Evolutionary conservation across 2,888 invertebrate species (phyloP), one percentile per base, ranked within the genome.

Genomic region (Marronus borbonicus): DNA sequence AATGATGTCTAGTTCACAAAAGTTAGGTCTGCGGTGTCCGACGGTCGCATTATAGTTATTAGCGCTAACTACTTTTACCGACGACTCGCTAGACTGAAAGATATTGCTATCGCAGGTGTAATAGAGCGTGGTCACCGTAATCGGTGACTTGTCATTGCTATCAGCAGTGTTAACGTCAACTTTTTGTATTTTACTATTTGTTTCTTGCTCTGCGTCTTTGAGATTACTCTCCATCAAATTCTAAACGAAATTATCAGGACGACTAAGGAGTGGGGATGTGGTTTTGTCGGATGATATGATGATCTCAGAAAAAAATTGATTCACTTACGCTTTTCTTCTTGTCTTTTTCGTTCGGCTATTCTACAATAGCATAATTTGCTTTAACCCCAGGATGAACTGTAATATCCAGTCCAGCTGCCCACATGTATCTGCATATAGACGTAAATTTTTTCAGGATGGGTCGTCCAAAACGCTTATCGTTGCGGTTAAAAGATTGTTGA

Each of bases 1-100:
- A 24, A 82, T 66, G 20, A 82, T 81, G 50, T 82, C 82, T 24
- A 82, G 80, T 55, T 81, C 82, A 62, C 82, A 82, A 66, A 80
- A 82, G 44, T 79, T 79, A 36, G 55, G 77, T 24, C 64, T 70
- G 52, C 28, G 14, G n/a, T 28, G 28, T 49, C 64, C 66, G 14
- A 55, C 2, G 24, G 28, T 24, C 5, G 68, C 52, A 44, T 72
- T 64, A 65, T 60, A 70, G 24, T 64, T 76, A 17, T 58, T 39
- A 17, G 78, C 78, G 60, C 78, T 78, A 50, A 75, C 69, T 62
- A 78, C 68, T 64, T 78, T 76, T 44, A 78, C 78, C 10, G 78
- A 78, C 14, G 78, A 76, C 68, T 78, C 78, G 50, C 78, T 78
- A 14, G 78, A 78, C 50, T 69, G 36, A 12, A 76, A 78, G 20